Conservation (phyloP, 2,797 vertebrate species). For the Pseudomugil gertrudae region DNA sequence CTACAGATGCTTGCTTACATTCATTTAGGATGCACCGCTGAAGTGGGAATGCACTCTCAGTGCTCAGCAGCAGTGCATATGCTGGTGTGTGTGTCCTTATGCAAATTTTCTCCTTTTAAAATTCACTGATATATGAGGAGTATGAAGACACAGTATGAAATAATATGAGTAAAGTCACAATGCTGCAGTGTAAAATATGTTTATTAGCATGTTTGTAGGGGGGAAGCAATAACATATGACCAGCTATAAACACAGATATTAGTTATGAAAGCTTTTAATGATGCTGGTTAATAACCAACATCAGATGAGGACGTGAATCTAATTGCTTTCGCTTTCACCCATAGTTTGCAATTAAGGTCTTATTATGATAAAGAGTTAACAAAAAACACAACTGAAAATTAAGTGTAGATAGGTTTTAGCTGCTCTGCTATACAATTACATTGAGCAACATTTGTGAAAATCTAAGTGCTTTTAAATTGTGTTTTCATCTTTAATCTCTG, state of each 20-base stretch:
- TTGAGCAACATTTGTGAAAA: not conserved
- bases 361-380: conserved; percentile 13
- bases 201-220: conserved; percentile 33
- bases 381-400: not conserved
- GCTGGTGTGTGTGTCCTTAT: conserved; percentile 1
- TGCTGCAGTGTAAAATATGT: conserved; percentile 29
- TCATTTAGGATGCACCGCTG: conserved; percentile 54
- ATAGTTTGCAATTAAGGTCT: conserved; percentile 13
- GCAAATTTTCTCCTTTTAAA: conserved; percentile 7
- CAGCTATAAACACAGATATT: conserved; percentile 5
- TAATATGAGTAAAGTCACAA: conserved; percentile 16
- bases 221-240: conserved; percentile 19
- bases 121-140: conserved; percentile 11
- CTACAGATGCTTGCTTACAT: conserved; percentile 60
- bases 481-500: not conserved
- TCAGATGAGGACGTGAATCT: not conserved
- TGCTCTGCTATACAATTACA: not conserved
- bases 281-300: conserved; percentile 10
- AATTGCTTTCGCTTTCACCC: not conserved
- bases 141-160: conserved; percentile 21
- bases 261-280: conserved; percentile 21
- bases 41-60: conserved; percentile 20
- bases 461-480: conserved; percentile 1
- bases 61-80: conserved; percentile 7
- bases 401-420: conserved; percentile 4